Evolutionary conservation across 1,140 invertebrate species (phyloP).

Genomic region (Megalonaias nervosa): DNA sequence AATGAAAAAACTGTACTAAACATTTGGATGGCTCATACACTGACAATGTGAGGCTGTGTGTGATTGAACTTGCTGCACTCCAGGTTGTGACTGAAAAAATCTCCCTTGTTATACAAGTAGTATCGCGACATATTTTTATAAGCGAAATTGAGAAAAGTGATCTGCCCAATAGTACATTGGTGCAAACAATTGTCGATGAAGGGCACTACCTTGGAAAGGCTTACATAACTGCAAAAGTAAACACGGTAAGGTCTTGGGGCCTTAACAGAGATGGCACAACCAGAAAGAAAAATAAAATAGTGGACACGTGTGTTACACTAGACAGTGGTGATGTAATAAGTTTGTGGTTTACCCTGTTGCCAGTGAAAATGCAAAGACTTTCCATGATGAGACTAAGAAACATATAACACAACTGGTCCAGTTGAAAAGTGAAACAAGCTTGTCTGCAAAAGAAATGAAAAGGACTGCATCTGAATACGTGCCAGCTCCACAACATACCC

Average conservation of each 20-base stretch:
- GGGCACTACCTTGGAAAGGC: too few relatives aligned
- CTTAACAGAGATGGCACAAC: too few relatives aligned
- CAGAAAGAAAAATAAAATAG: too few relatives aligned
- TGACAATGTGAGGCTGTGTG: background rate
- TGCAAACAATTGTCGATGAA: constrained; percentile 15
- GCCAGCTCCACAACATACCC: too few relatives aligned
- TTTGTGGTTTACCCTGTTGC: constrained; percentile 9
- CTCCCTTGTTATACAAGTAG: constrained; percentile 1
- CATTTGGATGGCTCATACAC: constrained; percentile 2
- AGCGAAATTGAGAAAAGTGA: background rate
- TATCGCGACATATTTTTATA: background rate
- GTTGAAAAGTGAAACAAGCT: background rate
- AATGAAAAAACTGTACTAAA: background rate
- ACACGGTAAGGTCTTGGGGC: too few relatives aligned
- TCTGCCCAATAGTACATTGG: background rate
- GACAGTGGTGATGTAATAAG: background rate
- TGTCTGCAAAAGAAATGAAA: too few relatives aligned
- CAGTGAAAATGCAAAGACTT: constrained; percentile 1
- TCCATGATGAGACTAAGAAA: background rate
- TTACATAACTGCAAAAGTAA: too few relatives aligned
- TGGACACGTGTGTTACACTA: too few relatives aligned
- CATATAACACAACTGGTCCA: constrained; percentile 9
- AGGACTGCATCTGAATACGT: too few relatives aligned
- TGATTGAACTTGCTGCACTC: background rate
- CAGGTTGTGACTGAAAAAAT: background rate